phyloP scores from a whole-genome alignment of 2,797 vertebrate species.

The Tarsius wallacei region DNA sequence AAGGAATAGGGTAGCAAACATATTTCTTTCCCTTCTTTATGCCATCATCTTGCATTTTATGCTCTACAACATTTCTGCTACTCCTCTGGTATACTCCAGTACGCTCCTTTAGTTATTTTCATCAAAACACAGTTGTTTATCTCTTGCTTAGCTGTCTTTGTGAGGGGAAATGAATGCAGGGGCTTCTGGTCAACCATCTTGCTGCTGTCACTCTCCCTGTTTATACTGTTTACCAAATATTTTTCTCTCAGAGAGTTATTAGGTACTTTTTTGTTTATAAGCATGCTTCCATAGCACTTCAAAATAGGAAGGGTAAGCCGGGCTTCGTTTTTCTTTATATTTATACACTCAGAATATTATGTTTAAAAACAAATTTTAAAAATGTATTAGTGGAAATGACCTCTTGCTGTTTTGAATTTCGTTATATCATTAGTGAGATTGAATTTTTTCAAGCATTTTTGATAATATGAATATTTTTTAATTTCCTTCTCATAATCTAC shows the following conservation, averaged over 20 bases:
- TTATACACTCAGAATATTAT: neutral
- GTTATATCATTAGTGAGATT: neutral
- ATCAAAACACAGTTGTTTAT: neutral
- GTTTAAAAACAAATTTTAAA: neutral
- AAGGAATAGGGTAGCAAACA: neutral
- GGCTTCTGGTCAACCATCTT: neutral
- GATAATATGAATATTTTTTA: neutral
- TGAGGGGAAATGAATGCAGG: neutral
- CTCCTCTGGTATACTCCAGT: neutral
- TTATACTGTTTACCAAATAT: neutral
- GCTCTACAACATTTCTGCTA: neutral
- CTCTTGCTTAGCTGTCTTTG: neutral
- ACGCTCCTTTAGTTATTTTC: neutral
- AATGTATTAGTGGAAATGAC: neutral
- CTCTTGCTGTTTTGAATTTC: slow-evolving; percentile 52
- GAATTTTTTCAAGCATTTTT: slow-evolving; percentile 38
- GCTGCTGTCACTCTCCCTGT: neutral
- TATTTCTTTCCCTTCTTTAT: neutral
- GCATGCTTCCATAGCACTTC: neutral
- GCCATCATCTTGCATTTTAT: too few species aligned
- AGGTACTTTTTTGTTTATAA: slow-evolving; percentile 11
- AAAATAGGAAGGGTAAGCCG: slow-evolving; percentile 24
- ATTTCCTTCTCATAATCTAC: neutral
- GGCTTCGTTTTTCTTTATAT: slow-evolving; percentile 3
- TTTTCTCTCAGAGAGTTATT: neutral